Base-by-base conservation (phyloP, 2,888 invertebrate species). In the Zygothrica quintamaculata region DNA sequence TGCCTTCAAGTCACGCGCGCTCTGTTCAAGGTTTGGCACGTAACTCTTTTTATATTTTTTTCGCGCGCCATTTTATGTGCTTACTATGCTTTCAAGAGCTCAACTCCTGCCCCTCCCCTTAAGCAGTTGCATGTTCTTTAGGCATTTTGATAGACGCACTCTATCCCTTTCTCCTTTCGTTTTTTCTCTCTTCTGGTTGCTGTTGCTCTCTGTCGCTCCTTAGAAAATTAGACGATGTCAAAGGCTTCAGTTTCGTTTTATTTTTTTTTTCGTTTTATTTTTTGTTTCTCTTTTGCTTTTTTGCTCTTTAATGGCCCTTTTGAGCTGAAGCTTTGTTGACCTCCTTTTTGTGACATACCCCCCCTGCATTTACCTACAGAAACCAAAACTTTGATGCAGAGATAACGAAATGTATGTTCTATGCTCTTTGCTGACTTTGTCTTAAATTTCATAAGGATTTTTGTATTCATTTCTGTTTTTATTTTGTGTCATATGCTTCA, bases 1-100 rank as follows among this genome's bases (percentile, higher is more conserved):
- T 70, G 73, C 50, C 60, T 67, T 67, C 74, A 62, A 76, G 77
- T 77, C 77, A 77, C 76, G 78, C 75, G 68, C 68, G 25, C 40
- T 43, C 50, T 47, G 39, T 62, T 55, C 48, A 34, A 36, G 40
- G 74, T 71, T 76, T 60, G 53, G 59, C 66, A 69, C 62, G 76
- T 66, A 78, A 75, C 76, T 78, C 77, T 76, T 75, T 74, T 50
- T 46, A 48, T 50, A 22, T 25, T 39, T 44, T 59, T 64, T 59
- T 34, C n/a, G 62, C 52, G 44, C 71, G 71, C 31, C 71, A 34
- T 70, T 70, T 70, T 70, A 65, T 51, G 43, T 55, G 59, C 43
- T 34, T 37, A 26, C 51, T 43, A 34, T 39, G 37, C 33, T 16
- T 15, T 13, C 29, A 12, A 36, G 31, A 11, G 13, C 29, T 34